Conservation (phyloP, 1,140 invertebrate genomes). For the Diploscapter pachys region DNA sequence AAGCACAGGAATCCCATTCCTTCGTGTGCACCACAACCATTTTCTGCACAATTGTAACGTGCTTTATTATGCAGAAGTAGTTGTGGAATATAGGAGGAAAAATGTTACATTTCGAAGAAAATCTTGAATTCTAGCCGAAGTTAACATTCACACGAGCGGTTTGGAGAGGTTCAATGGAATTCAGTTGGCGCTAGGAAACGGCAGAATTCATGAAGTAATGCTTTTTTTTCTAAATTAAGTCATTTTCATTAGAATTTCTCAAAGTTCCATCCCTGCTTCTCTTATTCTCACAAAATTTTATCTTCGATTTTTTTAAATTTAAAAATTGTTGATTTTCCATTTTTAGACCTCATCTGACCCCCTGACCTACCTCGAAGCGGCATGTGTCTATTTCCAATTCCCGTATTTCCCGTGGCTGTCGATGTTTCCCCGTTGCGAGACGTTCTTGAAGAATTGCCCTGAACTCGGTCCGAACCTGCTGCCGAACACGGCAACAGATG, state of each 20-base stretch:
- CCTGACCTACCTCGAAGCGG: conserved; percentile 10
- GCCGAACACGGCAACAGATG: not conserved
- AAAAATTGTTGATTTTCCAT: too few relatives aligned
- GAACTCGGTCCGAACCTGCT: conserved; percentile 10
- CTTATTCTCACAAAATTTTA: not conserved
- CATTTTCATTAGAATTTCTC: not conserved
- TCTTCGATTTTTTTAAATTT: not conserved
- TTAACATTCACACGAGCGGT: too few relatives aligned
- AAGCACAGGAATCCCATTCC: conserved; percentile 1
- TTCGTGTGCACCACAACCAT: not conserved
- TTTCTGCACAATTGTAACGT: too few relatives aligned
- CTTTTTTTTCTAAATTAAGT: not conserved
- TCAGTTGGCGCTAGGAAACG: not conserved
- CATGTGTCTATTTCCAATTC: conserved; percentile 25
- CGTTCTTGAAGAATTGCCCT: not conserved
- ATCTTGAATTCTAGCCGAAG: too few relatives aligned
- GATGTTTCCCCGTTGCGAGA: conserved; percentile 21
- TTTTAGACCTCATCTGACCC: not conserved
- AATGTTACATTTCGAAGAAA: not conserved
- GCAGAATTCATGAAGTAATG: not conserved
- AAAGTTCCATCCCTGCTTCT: not conserved
- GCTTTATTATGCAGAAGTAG: too few relatives aligned
- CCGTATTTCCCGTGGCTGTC: conserved; percentile 24
- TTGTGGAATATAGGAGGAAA: conserved; percentile 8
- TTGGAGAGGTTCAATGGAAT: too few relatives aligned